Evolutionary conservation across 2,888 invertebrate genomes (phyloP), one percentile per base, ranked within the genome.

Genomic region (Phaedon cochleariae): DNA sequence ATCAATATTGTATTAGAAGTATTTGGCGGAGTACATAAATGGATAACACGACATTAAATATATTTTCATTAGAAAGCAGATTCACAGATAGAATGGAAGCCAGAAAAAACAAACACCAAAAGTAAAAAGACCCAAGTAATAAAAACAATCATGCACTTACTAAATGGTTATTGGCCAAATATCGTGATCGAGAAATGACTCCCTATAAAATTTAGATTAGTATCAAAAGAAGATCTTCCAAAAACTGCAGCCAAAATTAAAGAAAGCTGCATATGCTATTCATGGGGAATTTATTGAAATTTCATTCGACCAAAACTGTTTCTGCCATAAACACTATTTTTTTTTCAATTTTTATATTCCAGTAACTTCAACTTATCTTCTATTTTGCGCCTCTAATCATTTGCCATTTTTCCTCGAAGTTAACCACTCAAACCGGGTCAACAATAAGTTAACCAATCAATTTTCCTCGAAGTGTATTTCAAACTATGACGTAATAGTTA

Each of bases 111-210:
- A 31, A 15, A 22, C 26, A 59, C 18, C 12, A 20, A 60, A 45
- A 12, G 60, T n/a, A 59, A 26, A 58, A 48, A 10, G 60, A 52
- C 41, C 48, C 29, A 61, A 70, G 37, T 31, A 67, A 62, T 59
- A 49, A 67, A 64, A 34, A 17, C 22, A 1, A 1, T 41, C 31
- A 59, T 37, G 7, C 66, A 70, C 81, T 81, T 80, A 81, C 80
- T 78, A 78, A 73, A 64, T 76, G 73, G 31, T 73, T 69, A 64
- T 73, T 68, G 48, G 73, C 68, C 67, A 69, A 60, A 71, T 74
- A 75, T 63, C 66, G 69, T 34, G 66, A 62, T 22, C 67, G 69
- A 49, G 46, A 60, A 52, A 64, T 29, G 41, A 54, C 21, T 51
- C 64, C 71, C 71, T 71, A 71, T 60, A 69, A 71, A 69, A 71